Evolutionary conservation across 2,888 invertebrate genomes (phyloP), one percentile per base, ranked within the genome.

Genomic region (Brachyptera risi): DNA sequence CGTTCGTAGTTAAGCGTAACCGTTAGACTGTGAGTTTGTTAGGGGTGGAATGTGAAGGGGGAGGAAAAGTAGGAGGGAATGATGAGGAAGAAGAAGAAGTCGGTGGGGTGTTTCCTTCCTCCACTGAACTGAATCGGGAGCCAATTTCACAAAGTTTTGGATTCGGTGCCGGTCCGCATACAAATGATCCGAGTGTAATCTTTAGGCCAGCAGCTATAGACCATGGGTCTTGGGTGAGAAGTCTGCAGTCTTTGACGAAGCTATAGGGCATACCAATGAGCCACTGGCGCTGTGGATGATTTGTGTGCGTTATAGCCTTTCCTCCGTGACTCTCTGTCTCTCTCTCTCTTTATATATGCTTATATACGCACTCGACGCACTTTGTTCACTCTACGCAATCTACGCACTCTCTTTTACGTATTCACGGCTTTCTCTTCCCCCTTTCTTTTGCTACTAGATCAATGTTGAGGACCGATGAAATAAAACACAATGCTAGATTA

Each of bases 121-220:
- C 75, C 78, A 75, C 69, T 78, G 76, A 76, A 76, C 77, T 75
- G 78, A 74, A 78, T 78, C 78, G 77, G 75, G 75, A 78, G 76
- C 76, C 78, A 78, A 78, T 78, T 78, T 78, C 76, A 74, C 75
- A 76, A 78, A 77, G 76, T 77, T 78, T 76, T 75, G 75, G 75
- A 74, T 75, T 72, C 74, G 73, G 72, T 71, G 70, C 69, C 73
- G 73, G 71, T 70, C 70, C 74, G 76, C 76, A 77, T 78, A 77
- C 76, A 76, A 77, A 77, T 75, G 75, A 76, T 58, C 26, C 56
- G 42, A 15, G 60, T 49, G 60, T 56, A 56, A 56, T 56, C 56
- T 60, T 56, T 56, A 13, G 60, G 42, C 47, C 40, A 24, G 47
- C 11, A 21, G 9, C 47, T 31, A 31, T 31, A 11, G 31, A 31